Evolutionary conservation across 2,797 vertebrate species (phyloP).

Genomic region (Tokudaia tokunoshimensis): DNA sequence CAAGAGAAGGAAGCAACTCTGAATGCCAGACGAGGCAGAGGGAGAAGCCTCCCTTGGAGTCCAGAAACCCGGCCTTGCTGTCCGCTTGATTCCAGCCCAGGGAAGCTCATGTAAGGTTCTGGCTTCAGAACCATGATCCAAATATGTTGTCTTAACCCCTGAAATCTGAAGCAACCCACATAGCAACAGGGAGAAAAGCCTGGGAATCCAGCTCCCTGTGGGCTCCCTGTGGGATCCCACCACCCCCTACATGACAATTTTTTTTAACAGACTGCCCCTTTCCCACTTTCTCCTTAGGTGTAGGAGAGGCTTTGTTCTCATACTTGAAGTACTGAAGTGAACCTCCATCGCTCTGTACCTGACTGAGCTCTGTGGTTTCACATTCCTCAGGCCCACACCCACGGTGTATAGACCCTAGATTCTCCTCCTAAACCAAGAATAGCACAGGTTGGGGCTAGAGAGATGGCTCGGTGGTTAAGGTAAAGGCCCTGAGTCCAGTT

Average conservation of each 20-base stretch:
- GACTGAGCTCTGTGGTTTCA: rapidly evolving
- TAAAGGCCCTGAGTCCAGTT: not conserved
- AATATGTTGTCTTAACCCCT: not conserved
- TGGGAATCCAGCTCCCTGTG: no score
- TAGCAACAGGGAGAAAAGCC: not conserved
- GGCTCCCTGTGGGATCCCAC: not conserved
- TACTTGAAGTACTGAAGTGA: not conserved
- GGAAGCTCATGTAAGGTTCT: not conserved
- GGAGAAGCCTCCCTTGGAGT: not conserved
- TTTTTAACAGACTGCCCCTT: not conserved
- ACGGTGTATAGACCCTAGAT: rapidly evolving
- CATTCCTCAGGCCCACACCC: not conserved
- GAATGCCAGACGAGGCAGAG: not conserved
- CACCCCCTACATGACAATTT: not conserved
- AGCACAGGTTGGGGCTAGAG: not conserved
- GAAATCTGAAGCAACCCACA: not conserved
- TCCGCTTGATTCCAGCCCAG: not conserved
- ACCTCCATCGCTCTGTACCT: not conserved
- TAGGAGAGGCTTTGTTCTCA: not conserved
- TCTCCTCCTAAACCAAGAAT: not conserved
- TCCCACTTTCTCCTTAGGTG: not conserved
- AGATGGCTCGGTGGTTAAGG: not conserved
- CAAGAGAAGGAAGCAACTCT: not conserved
- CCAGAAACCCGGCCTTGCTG: not conserved
- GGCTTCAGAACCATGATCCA: not conserved